A percentile compares a stretch with the other conserved stretches of the same genome.
These are phyloP conservation scores for Sebastes iracundus DNA, from an alignment of 2,797 vertebrate species.

Conservation along the genomic window DNA sequence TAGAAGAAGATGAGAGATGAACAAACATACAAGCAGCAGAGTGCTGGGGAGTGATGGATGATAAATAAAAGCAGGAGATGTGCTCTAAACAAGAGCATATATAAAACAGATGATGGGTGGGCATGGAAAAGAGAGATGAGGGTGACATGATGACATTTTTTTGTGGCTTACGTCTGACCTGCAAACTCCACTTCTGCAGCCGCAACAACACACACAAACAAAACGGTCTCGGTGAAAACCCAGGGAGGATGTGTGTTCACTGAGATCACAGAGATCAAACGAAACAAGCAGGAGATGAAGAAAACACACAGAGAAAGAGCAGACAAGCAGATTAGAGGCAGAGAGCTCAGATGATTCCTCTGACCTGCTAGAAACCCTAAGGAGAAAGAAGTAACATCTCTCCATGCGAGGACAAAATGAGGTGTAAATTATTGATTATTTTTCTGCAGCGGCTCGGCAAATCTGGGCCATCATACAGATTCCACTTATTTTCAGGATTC, in stretches of 20 bases:
- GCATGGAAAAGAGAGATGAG: not conserved
- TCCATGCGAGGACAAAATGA: slow-evolving; percentile 26
- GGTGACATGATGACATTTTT: not conserved
- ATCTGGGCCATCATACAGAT: slow-evolving; percentile 30
- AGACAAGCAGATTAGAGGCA: slow-evolving; percentile 13
- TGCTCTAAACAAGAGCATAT: not conserved
- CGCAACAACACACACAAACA: not conserved
- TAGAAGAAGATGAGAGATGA: not conserved
- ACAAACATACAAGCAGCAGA: not conserved
- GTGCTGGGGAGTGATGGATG: not conserved
- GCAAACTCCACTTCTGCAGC: slow-evolving; percentile 4
- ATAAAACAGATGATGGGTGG: not conserved
- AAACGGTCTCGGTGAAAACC: not conserved
- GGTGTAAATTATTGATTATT: slow-evolving; percentile 53
- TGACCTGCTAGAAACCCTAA: slow-evolving; percentile 22
- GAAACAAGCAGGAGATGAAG: not conserved
- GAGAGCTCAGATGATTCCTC: slow-evolving; percentile 8
- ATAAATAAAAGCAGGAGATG: slow-evolving; percentile 1
- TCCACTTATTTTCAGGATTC: slow-evolving; percentile 1
- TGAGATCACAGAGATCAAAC: slow-evolving; percentile 13
- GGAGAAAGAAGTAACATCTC: slow-evolving; percentile 10
- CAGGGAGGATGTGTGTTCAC: not conserved
- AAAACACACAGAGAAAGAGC: not conserved
- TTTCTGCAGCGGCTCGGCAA: slow-evolving; percentile 21
- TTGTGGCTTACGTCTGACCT: not conserved